Conservation (phyloP, 2,797 vertebrate species). For the Setipinna tenuifilis region DNA sequence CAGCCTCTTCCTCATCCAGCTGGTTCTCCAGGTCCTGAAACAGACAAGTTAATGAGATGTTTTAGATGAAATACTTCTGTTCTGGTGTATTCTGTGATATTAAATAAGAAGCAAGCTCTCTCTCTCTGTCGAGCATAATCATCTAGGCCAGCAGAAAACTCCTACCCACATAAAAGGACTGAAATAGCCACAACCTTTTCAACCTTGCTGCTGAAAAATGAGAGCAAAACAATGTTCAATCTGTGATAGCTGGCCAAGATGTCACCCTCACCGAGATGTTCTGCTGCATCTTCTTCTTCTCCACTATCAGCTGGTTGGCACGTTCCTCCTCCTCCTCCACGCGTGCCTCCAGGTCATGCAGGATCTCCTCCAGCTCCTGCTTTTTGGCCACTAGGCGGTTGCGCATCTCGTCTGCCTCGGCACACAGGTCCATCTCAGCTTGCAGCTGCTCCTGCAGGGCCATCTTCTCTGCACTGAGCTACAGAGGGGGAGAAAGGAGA, state of each 20-base stretch:
- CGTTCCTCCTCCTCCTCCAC: conserved; percentile 97
- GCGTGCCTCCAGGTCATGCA: conserved; percentile 94
- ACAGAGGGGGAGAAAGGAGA: background rate
- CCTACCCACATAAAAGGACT: background rate
- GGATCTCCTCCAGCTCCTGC: conserved; percentile 96
- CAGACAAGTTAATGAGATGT: background rate
- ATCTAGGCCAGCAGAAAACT: background rate
- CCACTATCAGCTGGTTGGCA: conserved; percentile 81
- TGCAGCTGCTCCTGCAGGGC: conserved; percentile 97
- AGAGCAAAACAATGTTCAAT: background rate
- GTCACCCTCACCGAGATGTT: conserved; percentile 83
- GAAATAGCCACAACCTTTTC: background rate
- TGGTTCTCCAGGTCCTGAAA: conserved; percentile 93
- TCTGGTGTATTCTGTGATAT: background rate
- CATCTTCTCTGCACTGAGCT: conserved; percentile 90
- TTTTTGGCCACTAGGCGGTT: conserved; percentile 91
- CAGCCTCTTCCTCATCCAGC: conserved; percentile 94
- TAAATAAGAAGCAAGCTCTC: background rate
- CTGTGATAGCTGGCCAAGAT: background rate
- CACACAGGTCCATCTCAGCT: conserved; percentile 95
- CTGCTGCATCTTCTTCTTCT: conserved; percentile 98
- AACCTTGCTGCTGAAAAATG: background rate
- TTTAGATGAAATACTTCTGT: background rate
- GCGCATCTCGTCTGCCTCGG: conserved; percentile 96
- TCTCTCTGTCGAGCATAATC: background rate